Evolutionary conservation across 2,888 invertebrate genomes (phyloP), one percentile per base, ranked within the genome.

Genomic region (Syritta pipiens): DNA sequence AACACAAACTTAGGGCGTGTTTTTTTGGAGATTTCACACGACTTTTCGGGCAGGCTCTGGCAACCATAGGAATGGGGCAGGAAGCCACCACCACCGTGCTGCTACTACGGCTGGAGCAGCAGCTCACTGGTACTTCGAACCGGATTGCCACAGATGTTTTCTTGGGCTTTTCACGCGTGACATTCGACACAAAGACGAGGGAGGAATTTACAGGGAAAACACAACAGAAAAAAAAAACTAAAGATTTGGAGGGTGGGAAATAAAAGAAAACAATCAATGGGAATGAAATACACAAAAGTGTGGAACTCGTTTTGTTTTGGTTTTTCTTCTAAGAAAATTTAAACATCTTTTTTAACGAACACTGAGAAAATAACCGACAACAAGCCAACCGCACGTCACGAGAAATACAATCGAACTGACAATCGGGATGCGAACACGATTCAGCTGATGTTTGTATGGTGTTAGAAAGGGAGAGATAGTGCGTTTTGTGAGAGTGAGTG

Each of bases 351-450:
- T 44, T 6, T 30, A 35, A 30, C 26, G 20, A 74, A 62, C 28
- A 40, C 9, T 20, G 30, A 62, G 5, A n/a, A 22, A 22, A 51
- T 14, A 20, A 53, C 65, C 72, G 60, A 60, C 46, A 14, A n/a
- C 26, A 51, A 2, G 37, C 12, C 60, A 67, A 19, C 67, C 60
- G 28, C 24, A 62, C 57, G n/a, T n/a, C 14, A 67, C 57, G 74
- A 32, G 55, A 62, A 20, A 55, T 60, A 74, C 74, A 62, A 44
- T 44, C 67, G 55, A 79, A 79, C 79, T 79, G 79, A 60, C 37
- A 19, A 10, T 17, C 37, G 26, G 24, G 51, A 42, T 6, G 12
- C 28, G 37, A 68, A 53, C 44, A 60, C 14, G 42, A 71, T 68
- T 59, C 49, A 69, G 60, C 53, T 53, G 53, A 69, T 79, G 60